Evolutionary conservation across 2,113 vertebrate genomes (phyloP).

Genomic region (Oreochromis niloticus): DNA sequence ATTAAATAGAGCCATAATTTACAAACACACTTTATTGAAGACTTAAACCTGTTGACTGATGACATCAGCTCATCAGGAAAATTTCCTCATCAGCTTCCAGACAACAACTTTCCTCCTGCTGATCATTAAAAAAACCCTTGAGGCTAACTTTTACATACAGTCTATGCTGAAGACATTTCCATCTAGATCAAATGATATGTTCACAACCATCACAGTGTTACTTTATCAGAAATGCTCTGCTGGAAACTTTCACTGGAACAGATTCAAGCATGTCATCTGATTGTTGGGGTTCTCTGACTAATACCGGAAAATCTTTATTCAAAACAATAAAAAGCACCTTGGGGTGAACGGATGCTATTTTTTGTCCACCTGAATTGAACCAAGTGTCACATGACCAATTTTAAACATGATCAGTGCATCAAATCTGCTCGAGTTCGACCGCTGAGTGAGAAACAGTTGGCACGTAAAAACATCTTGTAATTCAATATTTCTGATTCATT

Average conservation of each 20-base stretch:
- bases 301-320: not conserved
- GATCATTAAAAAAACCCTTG: not conserved
- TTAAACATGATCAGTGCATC: not conserved
- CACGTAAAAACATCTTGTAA: not conserved
- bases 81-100: not conserved
- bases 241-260: not conserved
- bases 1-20: not conserved
- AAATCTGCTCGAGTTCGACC: not conserved
- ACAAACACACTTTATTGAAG: accelerated
- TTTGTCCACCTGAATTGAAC: accelerated
- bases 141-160: not conserved
- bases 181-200: not conserved
- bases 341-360: not conserved
- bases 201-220: not conserved
- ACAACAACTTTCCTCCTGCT: not conserved
- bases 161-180: not conserved
- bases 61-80: not conserved
- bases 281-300: not conserved
- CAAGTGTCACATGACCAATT: not conserved
- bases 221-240: not conserved
- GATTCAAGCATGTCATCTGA: not conserved
- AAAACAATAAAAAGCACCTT: not conserved
- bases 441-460: not conserved
- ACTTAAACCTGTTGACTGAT: not conserved
- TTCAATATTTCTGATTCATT: not conserved